Evolutionary conservation across 2,888 invertebrate species (phyloP).

Genomic region (Hartigia nigra): DNA sequence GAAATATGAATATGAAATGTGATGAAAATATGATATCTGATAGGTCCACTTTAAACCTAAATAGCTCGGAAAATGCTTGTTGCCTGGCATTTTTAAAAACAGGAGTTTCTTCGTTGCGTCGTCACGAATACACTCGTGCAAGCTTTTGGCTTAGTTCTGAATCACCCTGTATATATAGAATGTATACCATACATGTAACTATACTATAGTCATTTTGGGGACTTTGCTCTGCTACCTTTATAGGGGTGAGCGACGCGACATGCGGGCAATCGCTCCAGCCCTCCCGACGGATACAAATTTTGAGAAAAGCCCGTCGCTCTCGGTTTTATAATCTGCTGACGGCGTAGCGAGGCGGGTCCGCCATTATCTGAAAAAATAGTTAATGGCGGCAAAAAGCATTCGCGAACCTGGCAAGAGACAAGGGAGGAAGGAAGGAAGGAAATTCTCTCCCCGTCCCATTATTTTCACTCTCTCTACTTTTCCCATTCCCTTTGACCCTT

Average conservation of each 20-base stretch:
- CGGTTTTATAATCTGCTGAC: slow-evolving; percentile 8
- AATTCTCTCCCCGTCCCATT: neutral
- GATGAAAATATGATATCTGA: too few species aligned
- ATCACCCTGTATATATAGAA: too few species aligned
- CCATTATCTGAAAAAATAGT: slow-evolving; percentile 18
- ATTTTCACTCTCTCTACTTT: neutral
- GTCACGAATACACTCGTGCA: too few species aligned
- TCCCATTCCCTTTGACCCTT: slow-evolving; percentile 3
- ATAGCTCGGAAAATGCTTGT: too few species aligned
- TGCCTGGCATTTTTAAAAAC: too few species aligned
- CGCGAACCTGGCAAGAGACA: slow-evolving; percentile 8
- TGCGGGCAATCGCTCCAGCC: neutral
- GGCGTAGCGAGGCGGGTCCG: neutral
- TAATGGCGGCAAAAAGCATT: slow-evolving; percentile 20
- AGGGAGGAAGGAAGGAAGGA: slow-evolving; percentile 8
- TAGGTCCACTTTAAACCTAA: too few species aligned
- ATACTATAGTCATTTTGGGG: too few species aligned
- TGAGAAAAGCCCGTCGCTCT: neutral
- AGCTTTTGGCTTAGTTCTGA: too few species aligned
- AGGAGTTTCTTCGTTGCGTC: too few species aligned
- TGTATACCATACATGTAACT: too few species aligned
- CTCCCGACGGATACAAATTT: neutral
- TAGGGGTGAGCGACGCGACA: neutral
- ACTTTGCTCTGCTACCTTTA: too few species aligned
- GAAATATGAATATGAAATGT: too few species aligned